Base-by-base conservation (phyloP, 2,797 vertebrate genomes). In the Gallirallus australis region DNA sequence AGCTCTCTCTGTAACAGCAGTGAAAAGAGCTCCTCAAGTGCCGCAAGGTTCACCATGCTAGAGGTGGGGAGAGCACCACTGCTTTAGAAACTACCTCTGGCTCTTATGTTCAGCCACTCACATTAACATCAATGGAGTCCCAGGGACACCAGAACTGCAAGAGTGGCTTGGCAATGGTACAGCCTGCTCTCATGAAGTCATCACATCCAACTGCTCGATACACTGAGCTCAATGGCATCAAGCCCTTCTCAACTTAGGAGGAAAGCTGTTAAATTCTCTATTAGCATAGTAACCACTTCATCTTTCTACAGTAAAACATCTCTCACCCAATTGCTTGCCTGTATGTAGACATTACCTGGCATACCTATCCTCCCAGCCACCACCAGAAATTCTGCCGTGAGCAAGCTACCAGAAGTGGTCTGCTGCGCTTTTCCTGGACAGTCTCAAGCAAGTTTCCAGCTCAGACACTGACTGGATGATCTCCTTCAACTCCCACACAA, bases 91-190 rank as follows among this genome's bases (percentile, higher is more conserved):
- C 68, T 90, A 64, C 60, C 59, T 75, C 78, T 91, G 53, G 66
- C 57, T 85, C 27, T 80, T 53, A 10, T 0, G 3, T 84, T 66
- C 4, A 2, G n/a, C 35, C 61, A 33, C 9, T 48, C 80, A 48
- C 48, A 30, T 0, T 1, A 57, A 33, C 42, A 30, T 0, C 6
- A 5, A 10, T 9, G 40, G 45, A 77, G 63, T 33, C 47, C 21
- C 25, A 59, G 31, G 10, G 54, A 65, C 30, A 47, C 21, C 0
- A 0, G 17, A 70, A 80, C 35, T 1, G 2, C 65, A 82, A 83
- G 48, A 76, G 70, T 35, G 52, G 68, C 71, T 52, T 94, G 73
- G 47, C 71, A 95, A 77, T 60, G 25, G 56, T 72, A 27, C 60
- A 83, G 81, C 76, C 56, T 66, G n/a, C 79, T 57, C 86, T 52